Conservation (phyloP, 2,797 vertebrate species). For the Aselliscus stoliczkanus region DNA sequence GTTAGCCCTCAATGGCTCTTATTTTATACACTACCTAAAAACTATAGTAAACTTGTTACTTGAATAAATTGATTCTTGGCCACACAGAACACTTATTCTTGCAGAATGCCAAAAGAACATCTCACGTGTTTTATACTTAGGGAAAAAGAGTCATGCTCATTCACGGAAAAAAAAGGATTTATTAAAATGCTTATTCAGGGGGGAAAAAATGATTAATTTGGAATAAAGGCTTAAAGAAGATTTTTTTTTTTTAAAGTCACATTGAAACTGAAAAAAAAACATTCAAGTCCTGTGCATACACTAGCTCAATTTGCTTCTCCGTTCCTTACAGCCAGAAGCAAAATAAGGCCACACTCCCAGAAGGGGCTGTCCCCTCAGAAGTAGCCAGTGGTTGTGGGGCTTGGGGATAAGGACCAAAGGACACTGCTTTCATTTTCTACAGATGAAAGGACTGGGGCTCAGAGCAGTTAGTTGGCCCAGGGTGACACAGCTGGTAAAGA, state of each 20-base stretch:
- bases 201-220: slow-evolving; percentile 3
- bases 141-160: slow-evolving; percentile 11
- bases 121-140: slow-evolving; percentile 33
- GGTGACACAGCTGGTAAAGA: background rate
- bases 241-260: background rate
- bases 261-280: background rate
- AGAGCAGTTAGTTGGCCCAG: background rate
- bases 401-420: background rate
- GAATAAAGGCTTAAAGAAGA: slow-evolving; percentile 28
- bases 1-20: background rate
- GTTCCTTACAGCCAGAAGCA: background rate
- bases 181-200: slow-evolving; percentile 42
- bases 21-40: background rate
- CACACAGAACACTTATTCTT: slow-evolving; percentile 11
- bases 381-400: background rate
- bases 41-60: slow-evolving; percentile 9
- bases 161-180: background rate
- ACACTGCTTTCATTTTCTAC: background rate
- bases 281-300: background rate
- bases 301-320: background rate
- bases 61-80: slow-evolving; percentile 32
- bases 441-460: background rate
- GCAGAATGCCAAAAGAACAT: slow-evolving; percentile 21
- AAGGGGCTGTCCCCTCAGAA: background rate
- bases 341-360: background rate